Evolutionary conservation across 2,797 vertebrate genomes (phyloP), one percentile per base, ranked within the genome.

Genomic region (Dryobates pubescens): DNA sequence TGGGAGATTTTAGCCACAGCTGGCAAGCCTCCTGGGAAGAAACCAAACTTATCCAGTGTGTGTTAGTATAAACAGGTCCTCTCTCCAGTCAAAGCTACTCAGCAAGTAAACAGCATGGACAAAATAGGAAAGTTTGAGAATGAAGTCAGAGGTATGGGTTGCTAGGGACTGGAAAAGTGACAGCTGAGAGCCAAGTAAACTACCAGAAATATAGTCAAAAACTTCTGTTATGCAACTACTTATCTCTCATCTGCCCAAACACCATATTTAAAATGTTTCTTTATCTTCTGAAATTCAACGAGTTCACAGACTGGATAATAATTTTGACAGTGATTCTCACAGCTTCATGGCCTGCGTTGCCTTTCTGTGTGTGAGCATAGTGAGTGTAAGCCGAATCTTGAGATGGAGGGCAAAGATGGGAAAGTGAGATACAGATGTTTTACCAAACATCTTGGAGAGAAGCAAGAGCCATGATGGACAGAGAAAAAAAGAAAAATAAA

Each of bases 1-100:
- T 58, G 56, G 71, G 61, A 90, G 30, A 70, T 69, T 36, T 76
- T 65, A 87, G 68, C 32, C 69, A 53, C 59, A 72, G 71, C 29
- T 92, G 84, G 72, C 65, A 43, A 29, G 26, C 26, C 9, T 69
- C 41, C 54, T 20, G 19, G 83, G 86, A 86, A 82, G 93, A 38
- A 0, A 23, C 22, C 59, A 51, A 77, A 80, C 41, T 54, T 62
- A 18, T 58, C 18, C 24, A 17, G 16, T n/a, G 3, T 1, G 51
- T 64, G 49, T 80, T 88, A 79, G 77, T 27, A 77, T 54, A 93
- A 94, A 88, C 54, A 88, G 54, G 54, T 71, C 54, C 7, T 77
- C 54, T 59, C 47, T 38, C 29, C 36, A 36, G 36, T 9, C 36
- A 47, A 71, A 88, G 76, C 22, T 71, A 88, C 26, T 29, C 69